Evolutionary conservation across 2,113 vertebrate species (phyloP).

Genomic region (Hemiprocne comata): DNA sequence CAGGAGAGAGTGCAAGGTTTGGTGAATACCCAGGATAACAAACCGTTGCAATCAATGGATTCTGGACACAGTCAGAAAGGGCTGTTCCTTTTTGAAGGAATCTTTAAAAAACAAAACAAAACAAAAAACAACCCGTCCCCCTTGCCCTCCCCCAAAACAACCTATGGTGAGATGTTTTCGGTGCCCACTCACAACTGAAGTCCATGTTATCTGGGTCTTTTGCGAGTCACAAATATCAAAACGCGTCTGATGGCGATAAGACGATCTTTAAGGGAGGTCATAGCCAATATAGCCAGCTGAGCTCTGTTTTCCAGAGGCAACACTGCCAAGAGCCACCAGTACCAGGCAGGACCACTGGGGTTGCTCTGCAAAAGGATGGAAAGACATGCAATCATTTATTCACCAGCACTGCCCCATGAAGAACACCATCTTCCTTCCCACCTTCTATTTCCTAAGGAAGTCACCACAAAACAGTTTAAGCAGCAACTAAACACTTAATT

Average conservation of each 20-base stretch:
- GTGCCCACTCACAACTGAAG: constrained; percentile 34
- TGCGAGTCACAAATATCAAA: constrained; percentile 88
- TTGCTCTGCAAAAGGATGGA: constrained; percentile 75
- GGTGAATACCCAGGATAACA: constrained; percentile 40
- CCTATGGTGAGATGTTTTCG: constrained; percentile 3
- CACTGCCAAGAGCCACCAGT: constrained; percentile 92
- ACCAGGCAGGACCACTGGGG: constrained; percentile 89
- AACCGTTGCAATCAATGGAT: constrained; percentile 23
- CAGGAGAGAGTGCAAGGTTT: constrained; percentile 42
- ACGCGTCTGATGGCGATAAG: constrained; percentile 87
- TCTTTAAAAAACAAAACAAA: not conserved
- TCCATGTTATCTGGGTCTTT: constrained; percentile 83
- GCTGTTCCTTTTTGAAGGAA: constrained; percentile 7
- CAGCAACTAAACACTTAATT: not conserved
- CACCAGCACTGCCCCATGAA: not conserved
- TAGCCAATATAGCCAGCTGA: constrained; percentile 88
- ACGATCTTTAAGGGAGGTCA: constrained; percentile 89
- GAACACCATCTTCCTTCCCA: not conserved
- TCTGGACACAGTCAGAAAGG: constrained; percentile 24
- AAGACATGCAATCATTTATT: not conserved
- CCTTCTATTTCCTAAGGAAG: not conserved
- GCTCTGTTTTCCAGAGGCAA: constrained; percentile 88
- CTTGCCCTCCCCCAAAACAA: constrained; percentile 6
- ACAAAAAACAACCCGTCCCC: not conserved
- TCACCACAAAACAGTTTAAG: not conserved